Percentiles rank a stretch among this genome's conserved stretches.
Evolutionary conservation across 2,113 vertebrate genomes (phyloP).

Genomic region (Orientallactaga bullata): DNA sequence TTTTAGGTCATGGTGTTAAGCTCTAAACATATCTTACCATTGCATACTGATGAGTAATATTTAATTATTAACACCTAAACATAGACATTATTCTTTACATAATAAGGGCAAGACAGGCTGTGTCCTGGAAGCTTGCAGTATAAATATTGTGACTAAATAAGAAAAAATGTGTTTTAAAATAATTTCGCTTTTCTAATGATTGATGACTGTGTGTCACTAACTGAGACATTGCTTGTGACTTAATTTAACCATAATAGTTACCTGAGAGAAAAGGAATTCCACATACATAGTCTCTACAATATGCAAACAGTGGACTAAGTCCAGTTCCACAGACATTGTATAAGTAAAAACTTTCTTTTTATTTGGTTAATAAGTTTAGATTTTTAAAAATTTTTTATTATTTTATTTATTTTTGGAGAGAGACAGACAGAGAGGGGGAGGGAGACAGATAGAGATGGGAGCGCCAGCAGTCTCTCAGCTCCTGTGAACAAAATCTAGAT

Average conservation of each 20-base stretch:
- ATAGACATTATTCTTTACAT: slow-evolving; percentile 40
- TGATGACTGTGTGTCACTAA: not conserved
- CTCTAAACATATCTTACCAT: not conserved
- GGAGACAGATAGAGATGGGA: too few species aligned
- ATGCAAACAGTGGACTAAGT: not conserved
- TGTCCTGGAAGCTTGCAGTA: not conserved
- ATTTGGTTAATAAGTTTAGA: not conserved
- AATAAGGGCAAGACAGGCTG: not conserved
- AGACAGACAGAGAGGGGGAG: too few species aligned
- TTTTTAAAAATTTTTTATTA: too few species aligned
- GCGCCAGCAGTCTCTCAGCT: too few species aligned
- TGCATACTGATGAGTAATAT: not conserved
- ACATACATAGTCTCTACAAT: not conserved
- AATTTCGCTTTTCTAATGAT: not conserved
- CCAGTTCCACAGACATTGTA: not conserved
- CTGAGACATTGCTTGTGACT: not conserved
- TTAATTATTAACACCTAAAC: slow-evolving; percentile 1
- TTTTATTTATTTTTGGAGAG: too few species aligned
- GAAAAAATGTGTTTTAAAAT: not conserved
- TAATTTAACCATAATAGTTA: slow-evolving; percentile 15
- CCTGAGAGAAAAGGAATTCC: not conserved
- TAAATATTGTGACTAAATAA: not conserved
- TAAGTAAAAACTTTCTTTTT: slow-evolving; percentile 32
- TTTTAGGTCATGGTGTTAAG: not conserved
- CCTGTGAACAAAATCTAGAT: too few species aligned